Percentiles rank a stretch among this genome's conserved stretches.
Conservation (phyloP, 2,888 invertebrate species). For the Patella ulyssiponensis region DNA sequence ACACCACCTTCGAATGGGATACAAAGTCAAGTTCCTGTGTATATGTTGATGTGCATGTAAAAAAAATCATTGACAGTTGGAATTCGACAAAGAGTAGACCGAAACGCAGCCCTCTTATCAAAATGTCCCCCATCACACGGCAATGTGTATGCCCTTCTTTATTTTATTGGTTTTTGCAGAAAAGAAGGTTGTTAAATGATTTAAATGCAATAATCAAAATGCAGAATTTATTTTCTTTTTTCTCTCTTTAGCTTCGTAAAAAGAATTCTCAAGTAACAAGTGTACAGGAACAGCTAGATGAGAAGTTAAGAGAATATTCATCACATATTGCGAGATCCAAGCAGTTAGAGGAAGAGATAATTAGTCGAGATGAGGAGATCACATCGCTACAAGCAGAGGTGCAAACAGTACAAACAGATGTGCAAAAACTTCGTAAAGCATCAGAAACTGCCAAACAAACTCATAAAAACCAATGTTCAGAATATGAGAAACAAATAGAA, state of each 20-base stretch:
- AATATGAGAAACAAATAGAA: conserved; percentile 62
- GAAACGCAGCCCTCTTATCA: too few relatives aligned
- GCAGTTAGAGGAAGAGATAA: conserved; percentile 54
- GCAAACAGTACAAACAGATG: conserved; percentile 44
- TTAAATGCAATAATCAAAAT: too few relatives aligned
- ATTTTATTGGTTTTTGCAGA: too few relatives aligned
- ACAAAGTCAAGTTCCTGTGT: too few relatives aligned
- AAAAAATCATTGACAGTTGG: too few relatives aligned
- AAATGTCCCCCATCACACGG: too few relatives aligned
- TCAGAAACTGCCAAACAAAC: conserved; percentile 48
- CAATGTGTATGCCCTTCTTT: too few relatives aligned
- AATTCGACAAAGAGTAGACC: too few relatives aligned
- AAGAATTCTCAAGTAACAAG: conserved; percentile 51
- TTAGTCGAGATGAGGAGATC: conserved; percentile 50
- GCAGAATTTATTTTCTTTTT: not conserved
- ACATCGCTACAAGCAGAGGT: conserved; percentile 40
- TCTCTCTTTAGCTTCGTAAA: conserved; percentile 50
- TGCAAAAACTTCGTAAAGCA: conserved; percentile 42
- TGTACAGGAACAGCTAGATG: conserved; percentile 58
- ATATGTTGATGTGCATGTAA: too few relatives aligned
- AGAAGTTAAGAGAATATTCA: conserved; percentile 54
- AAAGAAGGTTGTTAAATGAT: too few relatives aligned
- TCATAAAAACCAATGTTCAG: conserved; percentile 57
- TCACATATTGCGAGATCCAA: conserved; percentile 48
- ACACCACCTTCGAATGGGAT: too few relatives aligned